Evolutionary conservation across 2,797 vertebrate species (phyloP).

Genomic region (Phylloscopus collybita): DNA sequence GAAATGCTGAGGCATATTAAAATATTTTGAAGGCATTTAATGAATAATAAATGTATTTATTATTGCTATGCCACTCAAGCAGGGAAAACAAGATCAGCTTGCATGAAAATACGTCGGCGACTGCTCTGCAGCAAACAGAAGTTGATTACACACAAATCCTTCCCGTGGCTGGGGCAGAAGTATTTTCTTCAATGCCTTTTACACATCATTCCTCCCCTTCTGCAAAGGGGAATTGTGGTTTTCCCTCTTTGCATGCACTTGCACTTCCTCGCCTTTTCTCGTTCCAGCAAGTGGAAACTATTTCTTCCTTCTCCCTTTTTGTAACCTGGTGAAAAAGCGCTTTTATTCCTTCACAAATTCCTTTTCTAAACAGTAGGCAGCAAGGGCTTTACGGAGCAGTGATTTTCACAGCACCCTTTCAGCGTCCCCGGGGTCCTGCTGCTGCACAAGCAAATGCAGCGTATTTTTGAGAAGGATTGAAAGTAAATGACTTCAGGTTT

Average conservation of each 20-base stretch:
- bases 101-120: not conserved
- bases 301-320: not conserved
- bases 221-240: not conserved
- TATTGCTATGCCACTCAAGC: conserved; percentile 14
- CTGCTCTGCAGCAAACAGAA: not conserved
- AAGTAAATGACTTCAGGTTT: not conserved
- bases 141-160: conserved; percentile 6
- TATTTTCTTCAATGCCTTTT: not conserved
- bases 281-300: not conserved
- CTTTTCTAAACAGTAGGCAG: not conserved
- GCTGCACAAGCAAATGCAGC: not conserved
- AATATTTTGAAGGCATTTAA: conserved; percentile 9
- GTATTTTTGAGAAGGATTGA: not conserved
- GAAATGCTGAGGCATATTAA: conserved; percentile 15
- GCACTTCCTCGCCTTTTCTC: not conserved
- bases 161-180: not conserved
- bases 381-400: not conserved
- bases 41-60: conserved; percentile 60
- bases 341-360: not conserved
- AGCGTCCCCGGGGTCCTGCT: not conserved
- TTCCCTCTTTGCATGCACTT: not conserved
- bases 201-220: not conserved
- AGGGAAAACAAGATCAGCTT: conserved; percentile 3
- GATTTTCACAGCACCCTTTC: not conserved
- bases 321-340: not conserved